Evolutionary conservation across 2,113 vertebrate species (phyloP).

Genomic region (Callospermophilus lateralis): DNA sequence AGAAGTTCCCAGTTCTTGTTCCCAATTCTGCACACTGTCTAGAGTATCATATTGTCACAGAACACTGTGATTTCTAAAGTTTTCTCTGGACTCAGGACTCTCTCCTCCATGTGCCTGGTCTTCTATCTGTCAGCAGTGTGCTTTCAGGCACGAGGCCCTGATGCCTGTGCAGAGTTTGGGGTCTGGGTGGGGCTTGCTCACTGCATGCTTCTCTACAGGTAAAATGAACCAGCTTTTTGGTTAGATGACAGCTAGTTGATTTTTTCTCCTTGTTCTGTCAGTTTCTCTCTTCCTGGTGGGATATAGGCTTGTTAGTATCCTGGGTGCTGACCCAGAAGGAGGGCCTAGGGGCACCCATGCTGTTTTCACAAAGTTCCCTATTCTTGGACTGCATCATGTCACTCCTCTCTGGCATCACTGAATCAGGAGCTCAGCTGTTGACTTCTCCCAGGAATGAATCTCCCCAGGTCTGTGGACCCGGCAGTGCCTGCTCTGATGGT

Average conservation of each 20-base stretch:
- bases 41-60: not conserved
- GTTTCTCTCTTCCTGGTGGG: not conserved
- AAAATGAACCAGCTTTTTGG: not conserved
- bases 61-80: not conserved
- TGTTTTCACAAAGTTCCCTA: not conserved
- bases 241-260: not conserved
- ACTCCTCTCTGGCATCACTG: not conserved
- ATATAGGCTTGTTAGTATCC: not conserved
- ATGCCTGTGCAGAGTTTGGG: not conserved
- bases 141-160: not conserved
- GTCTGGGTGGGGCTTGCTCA: not conserved
- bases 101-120: not conserved
- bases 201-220: rapidly evolving
- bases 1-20: not conserved
- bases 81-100: not conserved
- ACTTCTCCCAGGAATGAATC: not conserved
- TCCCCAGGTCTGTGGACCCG: not conserved
- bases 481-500: not conserved
- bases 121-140: not conserved
- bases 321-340: not conserved
- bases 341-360: not conserved
- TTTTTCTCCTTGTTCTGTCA: not conserved
- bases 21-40: too few species aligned
- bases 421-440: too few species aligned
- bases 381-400: not conserved